A percentile compares a stretch with the other conserved stretches of the same genome.
Conservation (phyloP, 2,113 vertebrate species). For the Pygoscelis antarcticus region DNA sequence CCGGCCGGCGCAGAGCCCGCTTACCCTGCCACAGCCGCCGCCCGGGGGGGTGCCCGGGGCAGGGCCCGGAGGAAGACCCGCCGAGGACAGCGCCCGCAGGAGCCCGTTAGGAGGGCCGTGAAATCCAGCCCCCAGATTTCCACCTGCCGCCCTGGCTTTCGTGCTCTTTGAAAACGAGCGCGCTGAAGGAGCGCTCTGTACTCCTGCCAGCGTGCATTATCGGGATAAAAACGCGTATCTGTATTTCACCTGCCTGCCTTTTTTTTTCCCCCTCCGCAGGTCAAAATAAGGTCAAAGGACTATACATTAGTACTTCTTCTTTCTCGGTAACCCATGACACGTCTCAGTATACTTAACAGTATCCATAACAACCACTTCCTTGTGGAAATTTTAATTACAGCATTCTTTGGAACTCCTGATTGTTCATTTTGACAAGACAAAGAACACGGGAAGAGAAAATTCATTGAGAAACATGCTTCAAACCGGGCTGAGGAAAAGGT, state of each 20-base stretch:
- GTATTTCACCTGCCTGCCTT: not conserved
- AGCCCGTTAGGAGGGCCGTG: not conserved
- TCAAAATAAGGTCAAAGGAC: conserved; percentile 1
- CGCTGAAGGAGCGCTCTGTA: too few relatives aligned
- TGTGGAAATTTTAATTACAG: conserved; percentile 60
- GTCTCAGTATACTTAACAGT: not conserved
- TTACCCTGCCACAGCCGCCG: too few relatives aligned
- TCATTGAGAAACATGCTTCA: not conserved
- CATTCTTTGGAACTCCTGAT: conserved; percentile 33
- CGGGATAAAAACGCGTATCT: not conserved
- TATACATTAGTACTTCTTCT: not conserved
- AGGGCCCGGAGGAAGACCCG: too few relatives aligned
- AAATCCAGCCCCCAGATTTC: too few relatives aligned
- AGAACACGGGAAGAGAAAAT: conserved; percentile 19
- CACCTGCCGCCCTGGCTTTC: not conserved
- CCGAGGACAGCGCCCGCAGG: not conserved
- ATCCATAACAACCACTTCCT: conserved; percentile 48
- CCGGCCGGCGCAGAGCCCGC: too few relatives aligned
- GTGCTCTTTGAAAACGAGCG: rapidly evolving
- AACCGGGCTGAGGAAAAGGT: not conserved
- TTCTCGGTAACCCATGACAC: not conserved
- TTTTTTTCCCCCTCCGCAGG: not conserved
- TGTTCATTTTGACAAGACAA: conserved; percentile 55
- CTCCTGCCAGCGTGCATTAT: not conserved
- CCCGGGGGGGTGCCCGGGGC: too few relatives aligned